These are phyloP conservation scores for Ctenopoma kingsleyae DNA, from an alignment of 2,797 vertebrate genomes.

Conservation along the genomic window DNA sequence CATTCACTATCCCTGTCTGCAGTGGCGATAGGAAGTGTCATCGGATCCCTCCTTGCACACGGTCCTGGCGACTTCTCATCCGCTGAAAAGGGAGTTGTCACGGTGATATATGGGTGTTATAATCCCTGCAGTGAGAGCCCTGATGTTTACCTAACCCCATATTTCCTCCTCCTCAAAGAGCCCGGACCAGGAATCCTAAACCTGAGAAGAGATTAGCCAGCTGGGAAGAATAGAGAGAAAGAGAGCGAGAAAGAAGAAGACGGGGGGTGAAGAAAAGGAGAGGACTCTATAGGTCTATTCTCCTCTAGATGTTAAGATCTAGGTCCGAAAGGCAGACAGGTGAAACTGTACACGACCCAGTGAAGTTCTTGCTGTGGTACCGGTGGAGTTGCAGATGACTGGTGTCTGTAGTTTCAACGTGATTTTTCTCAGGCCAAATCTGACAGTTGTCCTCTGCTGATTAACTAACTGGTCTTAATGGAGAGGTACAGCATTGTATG, in stretches of 20 bases:
- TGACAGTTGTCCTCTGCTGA: slow-evolving; percentile 15
- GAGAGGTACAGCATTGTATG: neutral
- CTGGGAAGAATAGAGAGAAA: slow-evolving; percentile 73
- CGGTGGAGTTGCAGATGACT: slow-evolving; percentile 44
- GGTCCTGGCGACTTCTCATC: slow-evolving; percentile 84
- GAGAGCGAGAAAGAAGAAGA: slow-evolving; percentile 53
- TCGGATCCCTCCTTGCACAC: slow-evolving; percentile 74
- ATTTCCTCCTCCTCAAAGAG: slow-evolving; percentile 87
- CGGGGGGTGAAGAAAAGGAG: slow-evolving; percentile 59
- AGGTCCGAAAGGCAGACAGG: slow-evolving; percentile 76
- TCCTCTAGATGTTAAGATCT: slow-evolving; percentile 77
- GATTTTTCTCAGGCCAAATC: slow-evolving; percentile 47
- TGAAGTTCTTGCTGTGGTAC: slow-evolving; percentile 68
- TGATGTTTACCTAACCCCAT: slow-evolving; percentile 86
- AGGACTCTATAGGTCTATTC: slow-evolving; percentile 73
- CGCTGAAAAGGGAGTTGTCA: slow-evolving; percentile 86
- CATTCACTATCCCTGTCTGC: slow-evolving; percentile 73
- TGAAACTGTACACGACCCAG: slow-evolving; percentile 75
- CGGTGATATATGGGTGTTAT: slow-evolving; percentile 87
- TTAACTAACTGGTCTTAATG: neutral
- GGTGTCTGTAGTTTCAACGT: slow-evolving; percentile 35
- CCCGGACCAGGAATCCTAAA: slow-evolving; percentile 83
- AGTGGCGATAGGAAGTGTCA: slow-evolving; percentile 83
- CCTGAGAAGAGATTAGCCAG: slow-evolving; percentile 87
- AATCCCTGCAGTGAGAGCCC: slow-evolving; percentile 86